A percentile compares a stretch with the other conserved stretches of the same genome.
phyloP scores from a whole-genome alignment of 2,888 invertebrate genomes.

The Cephus sareptanus region DNA sequence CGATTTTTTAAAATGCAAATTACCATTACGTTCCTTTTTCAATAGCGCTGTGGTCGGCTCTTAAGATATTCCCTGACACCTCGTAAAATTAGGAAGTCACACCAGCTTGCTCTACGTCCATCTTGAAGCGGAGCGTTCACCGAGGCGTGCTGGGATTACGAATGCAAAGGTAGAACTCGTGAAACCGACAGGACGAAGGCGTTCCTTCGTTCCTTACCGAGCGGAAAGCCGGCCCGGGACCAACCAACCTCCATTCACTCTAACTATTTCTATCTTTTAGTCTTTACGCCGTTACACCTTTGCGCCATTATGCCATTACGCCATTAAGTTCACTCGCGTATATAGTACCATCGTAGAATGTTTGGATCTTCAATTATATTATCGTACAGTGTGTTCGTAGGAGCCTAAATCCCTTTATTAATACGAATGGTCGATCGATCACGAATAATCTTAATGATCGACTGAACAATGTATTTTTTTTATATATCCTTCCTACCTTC shows the following conservation, averaged over 20 bases:
- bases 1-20: background rate
- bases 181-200: background rate
- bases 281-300: background rate
- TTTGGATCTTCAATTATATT: background rate
- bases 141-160: background rate
- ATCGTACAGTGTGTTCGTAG: background rate
- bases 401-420: background rate
- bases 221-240: background rate
- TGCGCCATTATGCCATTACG: background rate
- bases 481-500: background rate
- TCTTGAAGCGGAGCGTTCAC: background rate
- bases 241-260: background rate
- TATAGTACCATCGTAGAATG: background rate
- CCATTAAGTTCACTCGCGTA: background rate
- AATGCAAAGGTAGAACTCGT: background rate
- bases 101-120: background rate
- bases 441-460: background rate
- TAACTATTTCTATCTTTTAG: background rate
- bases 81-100: background rate
- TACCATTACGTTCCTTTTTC: background rate
- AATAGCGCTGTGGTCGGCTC: background rate
- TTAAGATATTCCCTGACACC: background rate
- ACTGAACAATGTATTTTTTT: background rate
- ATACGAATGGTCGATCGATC: background rate
- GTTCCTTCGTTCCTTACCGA: background rate